These are phyloP conservation scores for Phyllotis vaccarum DNA, from an alignment of 2,797 vertebrate genomes.

Conservation along the genomic window DNA sequence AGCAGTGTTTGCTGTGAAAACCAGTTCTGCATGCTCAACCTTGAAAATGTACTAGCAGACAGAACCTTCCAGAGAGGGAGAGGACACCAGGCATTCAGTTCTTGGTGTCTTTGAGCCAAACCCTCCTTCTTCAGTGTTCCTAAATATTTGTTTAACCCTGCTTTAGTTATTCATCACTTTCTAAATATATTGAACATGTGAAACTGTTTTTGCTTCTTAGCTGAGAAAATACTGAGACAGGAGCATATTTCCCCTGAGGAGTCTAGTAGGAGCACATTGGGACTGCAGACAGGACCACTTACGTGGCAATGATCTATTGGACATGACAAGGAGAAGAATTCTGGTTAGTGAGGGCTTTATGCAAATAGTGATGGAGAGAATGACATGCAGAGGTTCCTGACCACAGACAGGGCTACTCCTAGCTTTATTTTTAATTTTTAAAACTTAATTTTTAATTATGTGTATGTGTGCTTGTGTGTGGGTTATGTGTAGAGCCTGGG, in stretches of 20 bases:
- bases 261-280: background rate
- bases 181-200: constrained; percentile 1
- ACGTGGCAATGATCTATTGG: background rate
- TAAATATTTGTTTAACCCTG: constrained; percentile 63
- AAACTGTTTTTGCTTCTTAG: background rate
- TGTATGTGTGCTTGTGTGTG: background rate
- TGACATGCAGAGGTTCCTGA: too few relatives aligned
- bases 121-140: background rate
- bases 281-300: background rate
- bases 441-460: background rate
- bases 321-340: background rate
- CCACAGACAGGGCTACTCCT: background rate
- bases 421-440: background rate
- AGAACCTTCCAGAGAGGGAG: background rate
- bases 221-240: background rate
- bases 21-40: constrained; percentile 16
- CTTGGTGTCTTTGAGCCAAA: background rate
- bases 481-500: background rate
- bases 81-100: background rate
- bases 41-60: background rate
- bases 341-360: background rate
- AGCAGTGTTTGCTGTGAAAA: constrained; percentile 55
- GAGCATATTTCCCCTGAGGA: background rate
- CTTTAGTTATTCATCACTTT: constrained; percentile 7
- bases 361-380: background rate